Base-by-base conservation (phyloP, 2,888 invertebrate species). In the Himalopsyche japonica region DNA sequence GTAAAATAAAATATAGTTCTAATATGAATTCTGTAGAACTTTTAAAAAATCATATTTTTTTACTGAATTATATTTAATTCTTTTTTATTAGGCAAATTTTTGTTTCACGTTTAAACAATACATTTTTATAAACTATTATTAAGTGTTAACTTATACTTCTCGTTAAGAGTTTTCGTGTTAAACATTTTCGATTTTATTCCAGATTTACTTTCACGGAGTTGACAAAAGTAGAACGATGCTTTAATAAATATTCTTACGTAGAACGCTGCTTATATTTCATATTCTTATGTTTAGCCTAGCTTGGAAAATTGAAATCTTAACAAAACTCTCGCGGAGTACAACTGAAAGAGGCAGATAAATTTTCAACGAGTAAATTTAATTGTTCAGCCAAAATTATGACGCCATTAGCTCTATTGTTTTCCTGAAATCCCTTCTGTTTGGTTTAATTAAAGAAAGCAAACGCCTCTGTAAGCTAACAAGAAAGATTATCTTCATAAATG, bases 401-500 rank as follows among this genome's bases (percentile, higher is more conserved):
- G 15, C 57, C 57, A 24, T 24, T 24, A 57, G 0, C 6, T 6
- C 57, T 24, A 57, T 57, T 57, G 57, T 57, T 57, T 57, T 57
- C 57, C 57, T 20, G 24, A 57, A 57, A 57, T 57, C 57, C 57
- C 20, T 57, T 57, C 57, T 57, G 57, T 57, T 57, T 24, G 8
- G 49, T 80, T 82, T 82, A 82, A 82, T 82, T 82, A 82, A 82
- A 37, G 82, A 82, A 82, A 82, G 49, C 77, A 82, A 82, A 82
- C 34, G 82, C 49, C n/a, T 34, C 77, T 37, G 43, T 30, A 49
- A 47, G 82, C 76, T 79, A 82, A 79, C 57, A 43, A 80, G 77
- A 76, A 12, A 76, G 30, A 30, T 82, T 82, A 76, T 76, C 70
- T 77, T 27, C 49, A 47, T 49, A 64, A 78, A 82, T 48, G 76